Conservation (phyloP, 2,888 invertebrate species). For the Sthenelais limicola region DNA sequence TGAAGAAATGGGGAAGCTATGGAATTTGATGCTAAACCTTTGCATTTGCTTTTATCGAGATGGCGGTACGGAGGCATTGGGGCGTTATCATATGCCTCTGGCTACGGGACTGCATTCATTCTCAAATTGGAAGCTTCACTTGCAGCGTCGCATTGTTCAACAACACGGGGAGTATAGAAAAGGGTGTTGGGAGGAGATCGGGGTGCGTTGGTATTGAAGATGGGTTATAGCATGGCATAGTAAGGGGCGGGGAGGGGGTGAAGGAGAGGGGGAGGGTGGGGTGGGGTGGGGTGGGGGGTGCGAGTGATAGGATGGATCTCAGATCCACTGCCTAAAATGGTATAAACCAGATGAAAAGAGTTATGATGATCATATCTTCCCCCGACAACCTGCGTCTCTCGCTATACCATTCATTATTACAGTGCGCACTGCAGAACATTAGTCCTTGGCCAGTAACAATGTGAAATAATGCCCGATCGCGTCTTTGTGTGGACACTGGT, state of each 20-base stretch:
- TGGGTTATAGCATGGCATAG: slow-evolving; percentile 23
- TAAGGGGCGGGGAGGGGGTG: not conserved
- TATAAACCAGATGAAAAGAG: too few relatives aligned
- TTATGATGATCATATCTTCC: too few relatives aligned
- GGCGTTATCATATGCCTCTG: slow-evolving; percentile 33
- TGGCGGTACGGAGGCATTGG: slow-evolving; percentile 16
- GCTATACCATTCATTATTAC: too few relatives aligned
- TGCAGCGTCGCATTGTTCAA: slow-evolving; percentile 27
- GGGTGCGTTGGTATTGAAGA: slow-evolving; percentile 3
- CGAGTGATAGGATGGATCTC: too few relatives aligned
- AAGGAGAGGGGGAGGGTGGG: not conserved
- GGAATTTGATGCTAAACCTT: too few relatives aligned
- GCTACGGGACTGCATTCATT: slow-evolving; percentile 30
- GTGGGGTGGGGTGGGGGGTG: not conserved
- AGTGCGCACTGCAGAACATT: slow-evolving; percentile 33
- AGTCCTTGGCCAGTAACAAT: slow-evolving; percentile 21
- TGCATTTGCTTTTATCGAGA: slow-evolving; percentile 15
- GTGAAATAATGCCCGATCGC: slow-evolving; percentile 18
- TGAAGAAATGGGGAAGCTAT: not conserved
- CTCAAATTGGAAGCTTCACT: slow-evolving; percentile 36
- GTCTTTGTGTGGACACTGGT: slow-evolving; percentile 5
- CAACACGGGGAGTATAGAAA: too few relatives aligned
- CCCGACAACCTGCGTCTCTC: too few relatives aligned
- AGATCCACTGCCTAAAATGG: too few relatives aligned
- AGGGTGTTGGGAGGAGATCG: too few relatives aligned